These are phyloP conservation scores for Lophochroa leadbeateri DNA, from an alignment of 2,113 vertebrate genomes.

Conservation along the genomic window DNA sequence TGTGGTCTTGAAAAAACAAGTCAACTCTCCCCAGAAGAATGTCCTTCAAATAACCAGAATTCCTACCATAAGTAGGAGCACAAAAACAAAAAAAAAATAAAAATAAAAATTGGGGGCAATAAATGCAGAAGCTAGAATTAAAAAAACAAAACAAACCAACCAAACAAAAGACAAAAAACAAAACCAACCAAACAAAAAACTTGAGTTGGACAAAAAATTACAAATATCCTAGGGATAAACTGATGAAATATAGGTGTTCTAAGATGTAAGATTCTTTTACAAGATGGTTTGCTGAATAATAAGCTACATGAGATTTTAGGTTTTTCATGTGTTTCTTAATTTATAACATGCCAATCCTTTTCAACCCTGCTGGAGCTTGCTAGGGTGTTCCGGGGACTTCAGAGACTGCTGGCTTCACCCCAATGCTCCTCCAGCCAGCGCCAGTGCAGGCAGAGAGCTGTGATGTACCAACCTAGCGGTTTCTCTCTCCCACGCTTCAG, in stretches of 20 bases:
- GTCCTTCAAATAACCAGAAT: background rate
- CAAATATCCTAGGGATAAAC: background rate
- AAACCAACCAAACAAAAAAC: background rate
- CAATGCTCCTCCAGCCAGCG: rapidly evolving
- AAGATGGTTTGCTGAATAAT: background rate
- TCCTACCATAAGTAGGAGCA: background rate
- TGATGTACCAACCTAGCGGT: background rate
- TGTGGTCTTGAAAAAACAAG: background rate
- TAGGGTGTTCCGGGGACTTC: background rate
- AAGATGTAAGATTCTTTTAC: background rate
- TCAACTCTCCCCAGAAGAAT: background rate
- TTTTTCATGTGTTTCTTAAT: background rate
- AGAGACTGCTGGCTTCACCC: background rate
- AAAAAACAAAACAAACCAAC: background rate
- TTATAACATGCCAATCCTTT: background rate
- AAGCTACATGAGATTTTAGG: background rate
- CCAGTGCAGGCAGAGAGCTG: background rate
- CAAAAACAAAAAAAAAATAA: background rate
- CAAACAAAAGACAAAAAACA: background rate
- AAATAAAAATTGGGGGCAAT: background rate
- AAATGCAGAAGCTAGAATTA: background rate
- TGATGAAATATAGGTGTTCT: background rate
- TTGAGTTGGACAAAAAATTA: background rate
- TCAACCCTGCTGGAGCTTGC: background rate
- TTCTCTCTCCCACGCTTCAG: slow-evolving; percentile 43